Percentiles rank a stretch among this genome's conserved stretches.
These are phyloP conservation scores for Fragum fragum DNA, from an alignment of 2,888 invertebrate genomes.

Conservation along the genomic window DNA sequence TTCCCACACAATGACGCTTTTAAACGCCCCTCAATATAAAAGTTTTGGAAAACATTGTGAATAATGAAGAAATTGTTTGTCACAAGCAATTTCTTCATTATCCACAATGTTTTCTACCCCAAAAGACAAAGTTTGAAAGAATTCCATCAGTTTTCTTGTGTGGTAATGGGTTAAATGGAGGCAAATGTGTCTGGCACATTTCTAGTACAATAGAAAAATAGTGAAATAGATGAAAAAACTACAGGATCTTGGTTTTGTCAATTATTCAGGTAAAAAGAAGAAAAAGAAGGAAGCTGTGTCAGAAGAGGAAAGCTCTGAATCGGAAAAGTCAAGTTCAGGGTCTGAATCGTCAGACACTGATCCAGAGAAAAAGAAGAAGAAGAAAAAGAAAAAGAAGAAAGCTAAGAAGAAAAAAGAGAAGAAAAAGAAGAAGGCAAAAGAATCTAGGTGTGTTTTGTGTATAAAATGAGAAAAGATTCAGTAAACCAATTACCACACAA, in stretches of 20 bases:
- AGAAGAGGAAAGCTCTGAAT: slow-evolving; percentile 59
- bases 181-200: too few species aligned
- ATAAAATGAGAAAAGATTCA: neutral
- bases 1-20: too few species aligned
- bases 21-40: too few species aligned
- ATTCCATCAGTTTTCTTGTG: too few species aligned
- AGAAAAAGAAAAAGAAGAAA: slow-evolving; percentile 67
- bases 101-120: too few species aligned
- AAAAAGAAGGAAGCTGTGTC: slow-evolving; percentile 68
- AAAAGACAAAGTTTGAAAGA: too few species aligned
- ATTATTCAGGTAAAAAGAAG: slow-evolving; percentile 70
- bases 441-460: slow-evolving; percentile 22
- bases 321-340: slow-evolving; percentile 71
- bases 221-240: too few species aligned
- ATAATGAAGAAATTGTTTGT: neutral
- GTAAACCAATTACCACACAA: too few species aligned
- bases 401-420: slow-evolving; percentile 82
- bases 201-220: too few species aligned
- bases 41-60: neutral
- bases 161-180: too few species aligned
- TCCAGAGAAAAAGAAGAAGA: slow-evolving; percentile 55
- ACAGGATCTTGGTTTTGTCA: too few species aligned
- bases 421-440: slow-evolving; percentile 78
- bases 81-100: too few species aligned
- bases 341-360: slow-evolving; percentile 65